phyloP scores from a whole-genome alignment of 2,113 vertebrate genomes.

The Varanus komodoensis region DNA sequence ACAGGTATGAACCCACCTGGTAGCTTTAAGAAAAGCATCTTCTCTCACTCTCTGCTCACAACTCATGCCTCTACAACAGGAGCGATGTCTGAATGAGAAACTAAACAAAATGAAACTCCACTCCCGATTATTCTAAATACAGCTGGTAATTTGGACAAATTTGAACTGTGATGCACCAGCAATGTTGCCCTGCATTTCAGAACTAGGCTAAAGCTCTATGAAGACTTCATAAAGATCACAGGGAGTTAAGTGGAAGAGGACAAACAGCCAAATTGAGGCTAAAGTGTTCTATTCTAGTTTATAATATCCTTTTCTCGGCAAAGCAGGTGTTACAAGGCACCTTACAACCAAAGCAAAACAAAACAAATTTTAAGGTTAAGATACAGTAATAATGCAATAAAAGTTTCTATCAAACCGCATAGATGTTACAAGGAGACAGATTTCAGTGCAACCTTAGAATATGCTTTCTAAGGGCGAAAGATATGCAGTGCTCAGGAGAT shows the following conservation, averaged over 20 bases:
- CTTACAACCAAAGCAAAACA: neutral
- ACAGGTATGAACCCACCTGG: neutral
- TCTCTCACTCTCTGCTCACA: neutral
- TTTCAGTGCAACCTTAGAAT: no score
- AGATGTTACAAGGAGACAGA: no score
- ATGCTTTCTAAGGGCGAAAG: no score
- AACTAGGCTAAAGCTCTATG: neutral
- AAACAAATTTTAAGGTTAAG: neutral
- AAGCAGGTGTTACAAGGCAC: no score
- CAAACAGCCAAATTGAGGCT: neutral
- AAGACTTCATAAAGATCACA: neutral
- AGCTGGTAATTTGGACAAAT: neutral
- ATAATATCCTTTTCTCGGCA: neutral
- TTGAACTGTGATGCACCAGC: neutral
- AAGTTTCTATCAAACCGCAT: neutral
- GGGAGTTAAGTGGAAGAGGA: neutral
- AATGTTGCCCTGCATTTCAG: neutral
- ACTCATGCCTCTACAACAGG: neutral
- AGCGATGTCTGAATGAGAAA: neutral
- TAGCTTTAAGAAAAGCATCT: neutral
- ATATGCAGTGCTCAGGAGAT: no score
- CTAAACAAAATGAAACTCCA: neutral
- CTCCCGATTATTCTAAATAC: neutral
- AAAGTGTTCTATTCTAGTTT: neutral
- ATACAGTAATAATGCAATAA: neutral